A percentile compares a stretch with the other conserved stretches of the same genome.
Conservation (phyloP, 2,888 invertebrate species). For the Vanessa cardui region DNA sequence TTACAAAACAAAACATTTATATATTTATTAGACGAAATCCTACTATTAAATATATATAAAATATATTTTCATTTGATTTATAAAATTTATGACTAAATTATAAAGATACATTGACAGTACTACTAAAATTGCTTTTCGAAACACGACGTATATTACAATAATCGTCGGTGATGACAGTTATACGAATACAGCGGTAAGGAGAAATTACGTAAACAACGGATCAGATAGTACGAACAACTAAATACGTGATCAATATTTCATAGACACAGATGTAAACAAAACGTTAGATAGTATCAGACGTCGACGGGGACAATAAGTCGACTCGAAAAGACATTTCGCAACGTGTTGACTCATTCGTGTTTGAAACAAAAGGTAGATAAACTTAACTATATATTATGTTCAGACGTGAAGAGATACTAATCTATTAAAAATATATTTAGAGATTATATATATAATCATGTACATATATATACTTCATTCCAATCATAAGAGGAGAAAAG, state of each 20-base stretch:
- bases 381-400: background rate
- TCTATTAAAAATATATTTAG: background rate
- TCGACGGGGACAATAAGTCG: constrained; percentile 33
- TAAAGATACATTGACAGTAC: background rate
- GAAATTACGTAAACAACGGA: constrained; percentile 1
- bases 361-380: constrained; percentile 24
- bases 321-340: constrained; percentile 33
- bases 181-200: background rate
- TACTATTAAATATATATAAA: too few relatives aligned
- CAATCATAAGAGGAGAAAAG: too few relatives aligned
- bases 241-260: constrained; percentile 35
- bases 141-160: background rate
- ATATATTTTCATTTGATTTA: too few relatives aligned
- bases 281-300: constrained; percentile 32
- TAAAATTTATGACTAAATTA: too few relatives aligned
- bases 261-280: constrained; percentile 33
- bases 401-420: background rate
- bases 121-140: background rate
- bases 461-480: too few relatives aligned
- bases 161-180: background rate
- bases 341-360: constrained; percentile 40
- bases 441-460: background rate
- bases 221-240: constrained; percentile 10
- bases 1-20: too few relatives aligned
- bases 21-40: too few relatives aligned